phyloP scores from a whole-genome alignment of 2,113 vertebrate genomes.

The Otis tarda region DNA sequence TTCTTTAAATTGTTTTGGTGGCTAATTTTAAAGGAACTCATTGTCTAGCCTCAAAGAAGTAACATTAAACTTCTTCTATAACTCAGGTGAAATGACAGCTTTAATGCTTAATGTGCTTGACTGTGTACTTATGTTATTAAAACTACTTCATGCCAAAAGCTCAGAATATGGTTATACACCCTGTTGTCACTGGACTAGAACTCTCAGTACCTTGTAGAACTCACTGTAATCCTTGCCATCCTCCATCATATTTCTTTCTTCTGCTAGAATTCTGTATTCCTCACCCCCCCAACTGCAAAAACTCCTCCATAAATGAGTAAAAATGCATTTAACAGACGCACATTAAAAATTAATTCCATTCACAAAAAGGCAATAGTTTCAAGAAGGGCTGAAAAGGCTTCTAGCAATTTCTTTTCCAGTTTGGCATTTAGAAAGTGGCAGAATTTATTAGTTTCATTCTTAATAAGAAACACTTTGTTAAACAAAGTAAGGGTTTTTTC shows the following conservation, averaged over 20 bases:
- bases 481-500: background rate
- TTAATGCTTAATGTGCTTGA: background rate
- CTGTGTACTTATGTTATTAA: background rate
- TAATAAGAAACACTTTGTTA: background rate
- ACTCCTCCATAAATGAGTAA: background rate
- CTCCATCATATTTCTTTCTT: background rate
- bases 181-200: background rate
- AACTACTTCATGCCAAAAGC: background rate
- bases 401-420: background rate
- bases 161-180: background rate
- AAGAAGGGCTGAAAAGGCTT: background rate
- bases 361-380: background rate
- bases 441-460: background rate
- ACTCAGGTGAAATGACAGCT: background rate
- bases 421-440: background rate
- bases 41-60: background rate
- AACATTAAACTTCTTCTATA: background rate
- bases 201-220: background rate
- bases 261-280: background rate
- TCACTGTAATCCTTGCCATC: background rate
- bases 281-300: background rate
- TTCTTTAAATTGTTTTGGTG: background rate
- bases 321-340: background rate
- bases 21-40: background rate
- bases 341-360: background rate